Base-by-base conservation (phyloP, 2,888 invertebrate genomes). In the Junonia oenone region DNA sequence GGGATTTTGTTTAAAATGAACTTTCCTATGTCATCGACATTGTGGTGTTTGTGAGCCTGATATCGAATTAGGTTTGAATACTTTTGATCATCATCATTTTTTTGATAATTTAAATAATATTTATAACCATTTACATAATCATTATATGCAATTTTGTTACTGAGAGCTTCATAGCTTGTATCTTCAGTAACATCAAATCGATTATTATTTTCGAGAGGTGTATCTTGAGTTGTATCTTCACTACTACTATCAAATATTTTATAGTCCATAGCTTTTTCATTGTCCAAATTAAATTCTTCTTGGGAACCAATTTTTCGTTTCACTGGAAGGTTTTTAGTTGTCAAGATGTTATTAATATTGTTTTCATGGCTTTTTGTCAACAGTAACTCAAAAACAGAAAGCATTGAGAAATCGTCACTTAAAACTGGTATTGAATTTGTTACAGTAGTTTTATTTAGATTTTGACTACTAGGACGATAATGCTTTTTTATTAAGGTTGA, bases 21-120 rank as follows among this genome's bases (percentile, higher is more conserved):
- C 59, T 87, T 88, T n/a, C 88, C 88, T 6, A 88, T 87, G 51
- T 87, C 87, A 33, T 88, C 81, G 2, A 88, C 87, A 11, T 68
- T 81, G 40, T 88, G 88, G 51, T 88, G 88, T 61, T 63, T 77
- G 33, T 88, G 88, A 1, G 88, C 88, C 67, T 88, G 85, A 55
- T 85, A 88, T 35, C 75, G 76, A 3, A 88, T 65, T 29, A 76
- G 57, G 58, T 81, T 73, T 0, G 88, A 88, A 61, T 80, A 88
- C 8, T 83, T 82, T 33, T 79, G 62, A 2, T 75, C 67, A 0
- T 67, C 73, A 59, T 75, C 72, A 0, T 80, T 73, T 52, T 73
- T 76, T 66, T 83, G 81, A 55, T 79, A 87, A 15, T 86, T 77
- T 9, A 88, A 66, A 63, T 87, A 88, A 58, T 82, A 74, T 65